These are phyloP conservation scores for Amphipoea oculea DNA, from an alignment of 2,888 invertebrate genomes.

Conservation along the genomic window DNA sequence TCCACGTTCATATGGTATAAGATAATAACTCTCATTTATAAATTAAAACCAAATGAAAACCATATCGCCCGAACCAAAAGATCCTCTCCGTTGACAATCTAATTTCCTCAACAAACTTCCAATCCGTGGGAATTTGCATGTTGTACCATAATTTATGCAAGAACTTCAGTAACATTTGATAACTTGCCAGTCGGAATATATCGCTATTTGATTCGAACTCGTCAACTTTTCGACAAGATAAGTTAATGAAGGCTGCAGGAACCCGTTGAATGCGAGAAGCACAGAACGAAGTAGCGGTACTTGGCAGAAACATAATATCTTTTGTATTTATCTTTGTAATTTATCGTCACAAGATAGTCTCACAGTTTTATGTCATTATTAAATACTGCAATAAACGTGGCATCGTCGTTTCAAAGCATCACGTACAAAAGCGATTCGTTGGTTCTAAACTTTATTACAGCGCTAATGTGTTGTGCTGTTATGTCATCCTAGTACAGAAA, in stretches of 20 bases:
- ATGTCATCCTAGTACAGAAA: not conserved
- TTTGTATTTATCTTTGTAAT: conserved; percentile 24
- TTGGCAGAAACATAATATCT: conserved; percentile 6
- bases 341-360: conserved; percentile 46
- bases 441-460: conserved; percentile 15
- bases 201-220: no score
- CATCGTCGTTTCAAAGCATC: conserved; percentile 42
- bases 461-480: conserved; percentile 1
- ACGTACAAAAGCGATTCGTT: conserved; percentile 43
- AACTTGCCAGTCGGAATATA: conserved; percentile 16
- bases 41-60: conserved; percentile 8
- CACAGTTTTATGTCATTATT: conserved; percentile 47
- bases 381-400: conserved; percentile 45
- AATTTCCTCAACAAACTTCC: conserved; percentile 26
- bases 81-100: conserved; percentile 11
- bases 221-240: no score
- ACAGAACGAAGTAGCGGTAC: no score
- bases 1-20: no score
- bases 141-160: conserved; percentile 44
- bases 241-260: no score
- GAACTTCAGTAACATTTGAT: conserved; percentile 49
- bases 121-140: conserved; percentile 47
- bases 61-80: not conserved
- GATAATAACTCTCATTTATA: not conserved
- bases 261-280: no score